phyloP scores from a whole-genome alignment of 1,140 invertebrate species.

The Zaprionus nigranus region DNA sequence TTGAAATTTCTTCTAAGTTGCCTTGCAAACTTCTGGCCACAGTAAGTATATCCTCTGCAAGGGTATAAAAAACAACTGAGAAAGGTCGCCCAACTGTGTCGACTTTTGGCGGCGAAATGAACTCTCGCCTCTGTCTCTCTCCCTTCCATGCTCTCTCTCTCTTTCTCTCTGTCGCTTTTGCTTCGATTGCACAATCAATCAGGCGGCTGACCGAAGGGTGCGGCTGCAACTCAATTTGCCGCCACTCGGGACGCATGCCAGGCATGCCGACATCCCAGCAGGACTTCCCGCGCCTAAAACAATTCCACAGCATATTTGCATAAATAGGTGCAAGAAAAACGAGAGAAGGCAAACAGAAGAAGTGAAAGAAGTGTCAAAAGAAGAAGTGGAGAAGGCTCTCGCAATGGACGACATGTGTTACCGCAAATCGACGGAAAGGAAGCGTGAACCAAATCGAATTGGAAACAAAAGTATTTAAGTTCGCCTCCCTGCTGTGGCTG shows the following conservation, averaged over 20 bases:
- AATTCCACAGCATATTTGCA: conserved; percentile 58
- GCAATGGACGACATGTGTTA: conserved; percentile 57
- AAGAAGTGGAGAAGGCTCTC: conserved; percentile 4
- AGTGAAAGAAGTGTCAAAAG: conserved; percentile 29
- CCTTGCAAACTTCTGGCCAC: background rate
- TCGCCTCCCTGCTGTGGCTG: background rate
- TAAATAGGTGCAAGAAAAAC: conserved; percentile 51
- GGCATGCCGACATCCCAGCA: conserved; percentile 7
- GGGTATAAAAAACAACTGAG: background rate
- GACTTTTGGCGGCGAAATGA: conserved; percentile 21
- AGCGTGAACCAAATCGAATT: conserved; percentile 8
- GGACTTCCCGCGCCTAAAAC: conserved; percentile 28
- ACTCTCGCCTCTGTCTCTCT: conserved; percentile 3
- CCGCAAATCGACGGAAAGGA: conserved; percentile 47
- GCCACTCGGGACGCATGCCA: conserved; percentile 13
- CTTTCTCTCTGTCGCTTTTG: background rate
- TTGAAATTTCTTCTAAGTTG: background rate
- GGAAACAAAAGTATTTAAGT: conserved; percentile 8
- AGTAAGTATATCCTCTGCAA: background rate
- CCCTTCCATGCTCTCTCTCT: background rate
- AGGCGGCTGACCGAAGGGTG: conserved; percentile 13
- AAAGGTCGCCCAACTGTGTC: background rate
- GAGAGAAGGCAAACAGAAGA: conserved; percentile 3
- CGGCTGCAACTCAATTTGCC: conserved; percentile 31
- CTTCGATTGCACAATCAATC: conserved; percentile 36